phyloP scores from a whole-genome alignment of 1,140 invertebrate genomes.

The Penaeus japonicus region DNA sequence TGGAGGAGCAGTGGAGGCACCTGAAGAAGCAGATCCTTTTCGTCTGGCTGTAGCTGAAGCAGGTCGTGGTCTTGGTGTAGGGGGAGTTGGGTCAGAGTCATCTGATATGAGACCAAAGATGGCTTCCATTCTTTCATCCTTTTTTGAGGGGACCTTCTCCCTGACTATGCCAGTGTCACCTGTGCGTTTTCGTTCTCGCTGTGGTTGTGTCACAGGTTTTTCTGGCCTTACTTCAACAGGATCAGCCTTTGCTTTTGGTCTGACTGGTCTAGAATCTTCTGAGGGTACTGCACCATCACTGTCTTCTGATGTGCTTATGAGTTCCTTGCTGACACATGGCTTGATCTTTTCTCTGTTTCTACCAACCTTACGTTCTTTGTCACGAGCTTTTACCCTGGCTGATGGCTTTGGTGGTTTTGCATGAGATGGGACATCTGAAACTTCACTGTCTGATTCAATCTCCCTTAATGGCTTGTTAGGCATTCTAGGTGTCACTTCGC shows the following conservation, averaged over 20 bases:
- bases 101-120: conserved; percentile 87
- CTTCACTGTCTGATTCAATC: conserved; percentile 43
- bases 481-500: conserved; percentile 19
- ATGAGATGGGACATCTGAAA: conserved; percentile 35
- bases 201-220: conserved; percentile 19
- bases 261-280: conserved; percentile 48
- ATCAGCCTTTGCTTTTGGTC: conserved; percentile 53
- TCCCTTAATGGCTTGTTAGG: conserved; percentile 13
- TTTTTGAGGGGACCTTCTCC: conserved; percentile 61
- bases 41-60: conserved; percentile 32
- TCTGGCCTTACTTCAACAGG: conserved; percentile 47
- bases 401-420: conserved; percentile 44
- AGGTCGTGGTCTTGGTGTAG: conserved; percentile 26
- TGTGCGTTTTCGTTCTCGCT: conserved; percentile 45
- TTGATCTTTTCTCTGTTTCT: conserved; percentile 37
- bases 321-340: conserved; percentile 26
- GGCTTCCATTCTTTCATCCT: conserved; percentile 82
- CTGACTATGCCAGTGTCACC: conserved; percentile 62
- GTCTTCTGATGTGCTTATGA: conserved; percentile 54
- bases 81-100: conserved; percentile 66
- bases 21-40: conserved; percentile 54
- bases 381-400: conserved; percentile 44
- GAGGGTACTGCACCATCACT: conserved; percentile 27
- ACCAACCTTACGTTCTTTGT: conserved; percentile 35
- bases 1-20: conserved; percentile 39